These are phyloP conservation scores for Globodera rostochiensis DNA, from an alignment of 1,140 invertebrate species.

Conservation along the genomic window DNA sequence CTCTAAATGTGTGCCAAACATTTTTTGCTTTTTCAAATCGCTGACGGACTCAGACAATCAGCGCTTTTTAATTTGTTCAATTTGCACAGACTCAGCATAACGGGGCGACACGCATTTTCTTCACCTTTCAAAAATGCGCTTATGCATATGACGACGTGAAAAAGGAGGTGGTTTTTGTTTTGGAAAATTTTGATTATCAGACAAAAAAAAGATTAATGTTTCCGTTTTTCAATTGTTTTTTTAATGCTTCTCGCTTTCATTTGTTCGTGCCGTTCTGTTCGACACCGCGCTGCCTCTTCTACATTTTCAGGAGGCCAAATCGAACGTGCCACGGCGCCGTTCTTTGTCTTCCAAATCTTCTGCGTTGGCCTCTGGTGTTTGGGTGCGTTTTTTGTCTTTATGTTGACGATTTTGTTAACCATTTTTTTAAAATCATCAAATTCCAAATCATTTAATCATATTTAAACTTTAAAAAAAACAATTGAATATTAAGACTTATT, in stretches of 20 bases:
- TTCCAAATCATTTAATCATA: too few relatives aligned
- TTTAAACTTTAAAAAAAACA: too few relatives aligned
- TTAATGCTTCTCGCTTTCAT: background rate
- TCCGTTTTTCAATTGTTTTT: background rate
- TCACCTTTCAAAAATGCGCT: conserved; percentile 62
- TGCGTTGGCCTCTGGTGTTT: conserved; percentile 97
- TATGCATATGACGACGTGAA: conserved; percentile 57
- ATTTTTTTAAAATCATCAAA: too few relatives aligned
- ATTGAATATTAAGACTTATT: too few relatives aligned
- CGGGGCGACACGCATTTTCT: conserved; percentile 52
- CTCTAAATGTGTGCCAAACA: too few relatives aligned
- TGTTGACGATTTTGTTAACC: too few relatives aligned
- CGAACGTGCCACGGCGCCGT: conserved; percentile 95
- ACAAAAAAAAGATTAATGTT: too few relatives aligned
- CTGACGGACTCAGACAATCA: background rate
- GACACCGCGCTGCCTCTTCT: conserved; percentile 49
- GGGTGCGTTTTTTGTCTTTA: conserved; percentile 64
- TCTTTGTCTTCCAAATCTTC: conserved; percentile 87
- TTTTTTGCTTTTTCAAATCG: conserved; percentile 11
- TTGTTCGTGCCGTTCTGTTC: conserved; percentile 52
- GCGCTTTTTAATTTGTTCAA: conserved; percentile 21
- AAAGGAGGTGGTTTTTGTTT: conserved; percentile 10
- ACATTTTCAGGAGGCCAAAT: conserved; percentile 63
- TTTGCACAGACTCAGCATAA: conserved; percentile 39
- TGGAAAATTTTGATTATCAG: background rate